These are phyloP conservation scores for Aphaenogaster floridana DNA, from an alignment of 1,140 invertebrate genomes.

Conservation along the genomic window DNA sequence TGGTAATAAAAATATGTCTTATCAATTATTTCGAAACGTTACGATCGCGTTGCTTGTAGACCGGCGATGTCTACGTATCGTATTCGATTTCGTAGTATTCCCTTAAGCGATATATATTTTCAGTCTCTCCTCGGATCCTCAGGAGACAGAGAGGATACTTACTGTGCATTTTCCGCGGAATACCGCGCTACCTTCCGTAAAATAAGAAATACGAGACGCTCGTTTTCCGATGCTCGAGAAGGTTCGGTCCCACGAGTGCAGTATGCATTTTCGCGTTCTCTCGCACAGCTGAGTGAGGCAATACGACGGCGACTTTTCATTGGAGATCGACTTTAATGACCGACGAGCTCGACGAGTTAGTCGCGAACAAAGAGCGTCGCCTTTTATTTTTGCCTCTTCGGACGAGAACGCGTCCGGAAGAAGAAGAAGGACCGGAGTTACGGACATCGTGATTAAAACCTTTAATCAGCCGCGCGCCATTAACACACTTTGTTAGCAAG, in stretches of 20 bases:
- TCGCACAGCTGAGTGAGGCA: neutral
- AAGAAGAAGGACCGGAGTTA: neutral
- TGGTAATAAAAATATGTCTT: constrained; percentile 10
- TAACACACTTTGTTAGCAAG: constrained; percentile 38
- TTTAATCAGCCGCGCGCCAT: constrained; percentile 56
- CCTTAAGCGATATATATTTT: constrained; percentile 54
- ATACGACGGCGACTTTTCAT: constrained; percentile 28
- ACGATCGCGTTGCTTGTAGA: constrained; percentile 12
- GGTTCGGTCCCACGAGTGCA: constrained; percentile 40
- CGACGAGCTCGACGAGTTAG: constrained; percentile 1
- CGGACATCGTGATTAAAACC: constrained; percentile 41
- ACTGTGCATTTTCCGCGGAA: constrained; percentile 59
- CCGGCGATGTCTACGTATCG: constrained; percentile 31
- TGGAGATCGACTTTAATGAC: constrained; percentile 43
- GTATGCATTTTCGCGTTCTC: constrained; percentile 49
- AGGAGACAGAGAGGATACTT: constrained; percentile 50
- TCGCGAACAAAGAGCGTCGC: constrained; percentile 23
- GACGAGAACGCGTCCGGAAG: neutral
- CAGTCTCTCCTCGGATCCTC: constrained; percentile 19
- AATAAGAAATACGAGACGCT: constrained; percentile 54
- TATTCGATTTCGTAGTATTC: constrained; percentile 46
- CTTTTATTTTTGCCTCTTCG: constrained; percentile 20
- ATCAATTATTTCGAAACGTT: constrained; percentile 21
- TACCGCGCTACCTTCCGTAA: constrained; percentile 45
- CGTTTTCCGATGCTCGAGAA: constrained; percentile 41